These are phyloP conservation scores for Denticeps clupeoides DNA, from an alignment of 2,797 vertebrate species.

Conservation along the genomic window DNA sequence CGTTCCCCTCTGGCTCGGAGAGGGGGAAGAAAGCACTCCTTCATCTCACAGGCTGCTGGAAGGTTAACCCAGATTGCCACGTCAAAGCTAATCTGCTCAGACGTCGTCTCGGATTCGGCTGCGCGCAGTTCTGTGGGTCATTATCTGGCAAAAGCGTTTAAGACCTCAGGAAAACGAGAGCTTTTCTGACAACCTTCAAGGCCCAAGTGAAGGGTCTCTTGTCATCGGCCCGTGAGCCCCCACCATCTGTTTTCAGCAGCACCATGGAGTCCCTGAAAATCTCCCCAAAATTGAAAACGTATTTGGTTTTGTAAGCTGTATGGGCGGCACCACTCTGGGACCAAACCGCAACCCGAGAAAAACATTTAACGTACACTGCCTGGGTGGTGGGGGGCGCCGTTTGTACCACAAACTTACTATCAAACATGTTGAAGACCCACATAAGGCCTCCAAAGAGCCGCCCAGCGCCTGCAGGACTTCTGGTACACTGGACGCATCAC, in stretches of 20 bases:
- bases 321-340: too few species aligned
- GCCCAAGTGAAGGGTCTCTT: conserved; percentile 2
- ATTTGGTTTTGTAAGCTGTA: too few species aligned
- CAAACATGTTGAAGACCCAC: too few species aligned
- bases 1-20: neutral
- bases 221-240: neutral
- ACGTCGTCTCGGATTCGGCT: conserved; percentile 38
- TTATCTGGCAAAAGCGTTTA: conserved; percentile 27
- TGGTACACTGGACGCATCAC: too few species aligned
- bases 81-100: conserved; percentile 37
- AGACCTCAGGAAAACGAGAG: conserved; percentile 31
- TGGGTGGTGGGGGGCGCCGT: too few species aligned
- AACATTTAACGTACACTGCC: too few species aligned
- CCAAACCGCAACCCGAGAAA: too few species aligned
- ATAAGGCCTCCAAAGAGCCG: too few species aligned
- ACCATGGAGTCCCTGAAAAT: too few species aligned
- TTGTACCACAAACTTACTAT: too few species aligned
- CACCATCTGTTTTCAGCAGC: neutral
- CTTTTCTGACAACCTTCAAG: conserved; percentile 29
- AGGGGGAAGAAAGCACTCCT: conserved; percentile 5
- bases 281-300: too few species aligned
- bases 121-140: conserved; percentile 29
- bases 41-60: conserved; percentile 21
- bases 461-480: too few species aligned
- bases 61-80: conserved; percentile 25